Percentiles rank a stretch among this genome's conserved stretches.
Conservation (phyloP, 2,888 invertebrate genomes). For the Cyclophora punctaria region DNA sequence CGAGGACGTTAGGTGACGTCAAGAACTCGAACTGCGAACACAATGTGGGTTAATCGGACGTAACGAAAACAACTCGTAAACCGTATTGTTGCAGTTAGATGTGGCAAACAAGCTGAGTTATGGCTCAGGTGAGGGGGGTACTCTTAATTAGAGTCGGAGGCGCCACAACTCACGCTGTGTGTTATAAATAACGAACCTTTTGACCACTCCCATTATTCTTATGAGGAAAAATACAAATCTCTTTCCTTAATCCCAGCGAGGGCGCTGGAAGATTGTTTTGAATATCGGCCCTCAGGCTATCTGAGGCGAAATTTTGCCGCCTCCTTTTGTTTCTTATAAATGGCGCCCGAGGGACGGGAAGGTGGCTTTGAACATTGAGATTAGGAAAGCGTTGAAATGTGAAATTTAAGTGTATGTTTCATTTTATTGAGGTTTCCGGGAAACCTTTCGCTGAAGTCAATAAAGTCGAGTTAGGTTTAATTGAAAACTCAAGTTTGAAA, state of each 20-base stretch:
- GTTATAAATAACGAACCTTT: neutral
- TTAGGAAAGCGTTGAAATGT: slow-evolving; percentile 25
- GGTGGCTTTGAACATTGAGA: slow-evolving; percentile 27
- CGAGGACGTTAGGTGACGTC: slow-evolving; percentile 73
- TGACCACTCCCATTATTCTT: slow-evolving; percentile 36
- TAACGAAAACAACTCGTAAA: slow-evolving; percentile 55
- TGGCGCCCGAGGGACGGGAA: slow-evolving; percentile 25
- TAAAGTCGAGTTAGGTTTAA: neutral
- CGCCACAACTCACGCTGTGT: neutral
- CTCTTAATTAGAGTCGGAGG: no score
- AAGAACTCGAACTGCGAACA: slow-evolving; percentile 53
- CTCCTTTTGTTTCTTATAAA: slow-evolving; percentile 34
- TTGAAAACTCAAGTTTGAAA: neutral
- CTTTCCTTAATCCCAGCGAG: slow-evolving; percentile 38
- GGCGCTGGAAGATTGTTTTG: slow-evolving; percentile 39
- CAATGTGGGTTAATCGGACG: slow-evolving; percentile 66
- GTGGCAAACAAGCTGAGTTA: neutral
- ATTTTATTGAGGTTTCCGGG: slow-evolving; percentile 5
- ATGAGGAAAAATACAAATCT: slow-evolving; percentile 38
- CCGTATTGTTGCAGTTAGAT: slow-evolving; percentile 17
- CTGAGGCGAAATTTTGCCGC: slow-evolving; percentile 26
- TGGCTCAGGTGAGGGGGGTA: neutral
- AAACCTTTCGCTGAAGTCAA: slow-evolving; percentile 5
- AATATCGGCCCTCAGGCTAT: slow-evolving; percentile 35
- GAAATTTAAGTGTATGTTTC: slow-evolving; percentile 6